Percentiles rank a stretch among this genome's conserved stretches.
phyloP scores from a whole-genome alignment of 2,113 vertebrate genomes.

The Nicator chloris region DNA sequence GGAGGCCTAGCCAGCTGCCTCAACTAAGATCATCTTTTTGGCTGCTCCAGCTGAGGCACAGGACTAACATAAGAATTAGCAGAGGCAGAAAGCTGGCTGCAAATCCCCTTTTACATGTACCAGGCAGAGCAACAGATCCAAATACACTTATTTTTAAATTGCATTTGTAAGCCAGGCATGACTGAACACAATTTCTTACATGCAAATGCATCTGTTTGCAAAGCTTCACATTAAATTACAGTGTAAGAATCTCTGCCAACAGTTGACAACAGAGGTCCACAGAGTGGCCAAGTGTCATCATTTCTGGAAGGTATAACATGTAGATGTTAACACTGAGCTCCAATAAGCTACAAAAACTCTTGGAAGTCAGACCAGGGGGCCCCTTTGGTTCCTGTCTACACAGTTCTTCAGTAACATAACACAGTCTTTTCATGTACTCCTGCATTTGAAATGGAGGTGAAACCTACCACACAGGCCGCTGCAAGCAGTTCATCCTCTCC shows the following conservation, averaged over 20 bases:
- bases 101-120: conserved; percentile 2
- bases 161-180: conserved; percentile 22
- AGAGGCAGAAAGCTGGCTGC: conserved; percentile 30
- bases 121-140: conserved; percentile 25
- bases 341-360: not conserved
- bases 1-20: not conserved
- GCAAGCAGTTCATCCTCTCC: not conserved
- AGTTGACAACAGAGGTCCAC: conserved; percentile 18
- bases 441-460: not conserved
- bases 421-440: not conserved
- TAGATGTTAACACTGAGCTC: not conserved
- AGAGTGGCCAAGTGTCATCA: conserved; percentile 27
- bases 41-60: not conserved
- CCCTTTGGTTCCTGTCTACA: not conserved
- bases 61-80: not conserved
- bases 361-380: not conserved
- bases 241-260: conserved; percentile 10
- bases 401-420: not conserved
- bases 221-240: conserved; percentile 19
- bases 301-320: conserved; percentile 19
- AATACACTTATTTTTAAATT: conserved; percentile 1
- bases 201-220: conserved; percentile 33
- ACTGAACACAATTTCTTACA: conserved; percentile 24
- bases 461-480: not conserved
- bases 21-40: conserved; percentile 21